A percentile compares a stretch with the other conserved stretches of the same genome.
These are phyloP conservation scores for Eumeta japonica DNA, from an alignment of 1,140 invertebrate species.

Conservation along the genomic window DNA sequence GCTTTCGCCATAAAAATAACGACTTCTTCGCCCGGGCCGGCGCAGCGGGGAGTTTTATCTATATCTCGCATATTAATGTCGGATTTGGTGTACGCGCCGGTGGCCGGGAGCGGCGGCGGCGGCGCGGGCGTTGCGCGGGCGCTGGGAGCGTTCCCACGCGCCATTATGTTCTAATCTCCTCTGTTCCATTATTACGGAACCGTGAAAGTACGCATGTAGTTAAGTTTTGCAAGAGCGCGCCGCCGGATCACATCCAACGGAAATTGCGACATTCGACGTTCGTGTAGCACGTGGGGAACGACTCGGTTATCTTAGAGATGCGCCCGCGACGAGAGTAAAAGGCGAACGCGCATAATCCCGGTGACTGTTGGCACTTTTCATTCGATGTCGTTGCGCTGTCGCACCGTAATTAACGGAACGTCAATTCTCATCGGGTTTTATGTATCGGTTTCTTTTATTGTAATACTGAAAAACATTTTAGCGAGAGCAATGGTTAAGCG, in stretches of 20 bases:
- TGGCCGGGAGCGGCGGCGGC: conserved; percentile 34
- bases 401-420: too few species aligned
- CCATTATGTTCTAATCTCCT: conserved; percentile 53
- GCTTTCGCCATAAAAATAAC: conserved; percentile 11
- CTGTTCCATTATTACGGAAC: conserved; percentile 47
- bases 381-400: conserved; percentile 15
- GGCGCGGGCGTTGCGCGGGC: too few species aligned
- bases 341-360: too few species aligned
- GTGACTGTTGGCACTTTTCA: too few species aligned
- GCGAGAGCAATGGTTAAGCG: too few species aligned
- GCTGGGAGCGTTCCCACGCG: conserved; percentile 55
- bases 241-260: conserved; percentile 25
- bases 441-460: too few species aligned
- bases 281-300: too few species aligned
- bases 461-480: too few species aligned
- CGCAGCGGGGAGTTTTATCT: conserved; percentile 22
- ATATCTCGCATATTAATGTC: conserved; percentile 46
- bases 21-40: conserved; percentile 14
- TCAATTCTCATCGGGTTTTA: too few species aligned
- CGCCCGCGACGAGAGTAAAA: too few species aligned
- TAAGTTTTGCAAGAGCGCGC: conserved; percentile 39
- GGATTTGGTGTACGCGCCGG: conserved; percentile 38
- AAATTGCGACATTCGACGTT: too few species aligned
- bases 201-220: conserved; percentile 46
- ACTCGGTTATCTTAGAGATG: too few species aligned